Base-by-base conservation (phyloP, 2,113 vertebrate species). In the Anser cygnoides region DNA sequence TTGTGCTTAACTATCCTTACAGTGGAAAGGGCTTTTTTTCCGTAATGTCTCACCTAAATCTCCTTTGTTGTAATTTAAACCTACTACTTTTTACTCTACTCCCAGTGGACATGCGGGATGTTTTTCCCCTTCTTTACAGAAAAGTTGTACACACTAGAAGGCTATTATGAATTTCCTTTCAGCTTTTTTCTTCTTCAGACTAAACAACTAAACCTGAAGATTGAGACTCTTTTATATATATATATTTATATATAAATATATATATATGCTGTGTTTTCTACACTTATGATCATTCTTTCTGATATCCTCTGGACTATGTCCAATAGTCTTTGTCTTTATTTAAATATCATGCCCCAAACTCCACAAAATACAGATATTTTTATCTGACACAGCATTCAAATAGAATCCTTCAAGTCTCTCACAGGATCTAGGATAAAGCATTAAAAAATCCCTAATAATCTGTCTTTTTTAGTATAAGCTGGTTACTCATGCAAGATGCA, bases 1-100 rank as follows among this genome's bases (percentile, higher is more conserved):
- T 91, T 95, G 91, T 87, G 96, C 89, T 97, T 95, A 97, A 96
- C 95, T 97, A 92, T 82, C 95, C 95, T 96, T 96, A 96, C 49
- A 92, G 77, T 94, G 84, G 89, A 96, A 97, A 96, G 84, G 81
- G 71, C 63, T 95, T 95, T 95, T 49, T 92, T 95, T 67, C 89
- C 3, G 39, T 91, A 95, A 96, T 91, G 89, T 97, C 95, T 97
- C 95, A 95, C 96, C 96, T 96, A 95, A 95, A 97, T 95, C 94
- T 95, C 94, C 58, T 94, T 91, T 92, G 93, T 87, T 96, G 96
- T 89, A 95, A 95, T 95, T 95, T 95, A 97, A 97, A 94, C 91
- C 84, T 85, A 95, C 93, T 91, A 73, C 74, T 84, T 92, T 92
- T 91, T 93, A 9, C 66, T 92, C 39, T 89, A 59, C 54, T 97